A percentile compares a stretch with the other conserved stretches of the same genome.
phyloP scores from a whole-genome alignment of 1,140 invertebrate species.

The Rhyzopertha dominica region DNA sequence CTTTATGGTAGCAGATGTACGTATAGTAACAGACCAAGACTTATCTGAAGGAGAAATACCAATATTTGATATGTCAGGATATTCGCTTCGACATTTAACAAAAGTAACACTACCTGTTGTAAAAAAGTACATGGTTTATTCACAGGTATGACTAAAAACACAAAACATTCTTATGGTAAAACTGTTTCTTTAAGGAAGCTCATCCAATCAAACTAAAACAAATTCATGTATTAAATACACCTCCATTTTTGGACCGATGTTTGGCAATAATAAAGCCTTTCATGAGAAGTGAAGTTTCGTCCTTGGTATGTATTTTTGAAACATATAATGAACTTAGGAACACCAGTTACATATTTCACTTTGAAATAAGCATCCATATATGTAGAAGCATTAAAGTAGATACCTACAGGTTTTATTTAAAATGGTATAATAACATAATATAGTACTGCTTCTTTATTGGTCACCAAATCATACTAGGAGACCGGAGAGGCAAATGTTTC shows the following conservation, averaged over 20 bases:
- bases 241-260: constrained; percentile 58
- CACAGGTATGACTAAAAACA: constrained; percentile 51
- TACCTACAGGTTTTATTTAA: no score
- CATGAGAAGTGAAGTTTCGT: constrained; percentile 58
- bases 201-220: constrained; percentile 68
- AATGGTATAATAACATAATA: no score
- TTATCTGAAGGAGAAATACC: constrained; percentile 60
- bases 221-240: constrained; percentile 65
- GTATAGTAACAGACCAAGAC: constrained; percentile 52
- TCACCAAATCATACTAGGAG: no score
- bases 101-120: constrained; percentile 58
- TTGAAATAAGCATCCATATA: no score
- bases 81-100: constrained; percentile 56
- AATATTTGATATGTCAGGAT: constrained; percentile 63
- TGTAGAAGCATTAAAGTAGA: no score
- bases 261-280: constrained; percentile 59
- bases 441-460: no score
- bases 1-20: constrained; percentile 63
- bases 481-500: no score
- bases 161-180: constrained; percentile 2
- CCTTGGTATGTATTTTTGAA: constrained; percentile 47
- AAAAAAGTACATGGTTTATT: constrained; percentile 64
- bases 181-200: constrained; percentile 58
- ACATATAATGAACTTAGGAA: not conserved
- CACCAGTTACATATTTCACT: no score